Base-by-base conservation (phyloP, 2,113 vertebrate genomes). In the Dicaeum eximium region DNA sequence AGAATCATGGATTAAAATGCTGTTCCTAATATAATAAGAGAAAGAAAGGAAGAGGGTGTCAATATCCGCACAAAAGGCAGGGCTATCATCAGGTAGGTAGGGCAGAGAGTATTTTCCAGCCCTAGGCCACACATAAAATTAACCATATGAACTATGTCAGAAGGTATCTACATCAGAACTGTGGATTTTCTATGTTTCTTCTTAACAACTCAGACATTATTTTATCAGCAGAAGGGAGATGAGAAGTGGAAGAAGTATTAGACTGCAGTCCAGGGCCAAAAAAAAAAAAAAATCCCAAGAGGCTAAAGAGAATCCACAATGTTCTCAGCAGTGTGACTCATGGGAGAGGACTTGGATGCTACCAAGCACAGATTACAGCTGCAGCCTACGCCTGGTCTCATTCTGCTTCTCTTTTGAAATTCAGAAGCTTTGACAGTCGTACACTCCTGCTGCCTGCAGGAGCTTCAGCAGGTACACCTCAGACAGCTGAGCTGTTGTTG, bases 341-440 rank as follows among this genome's bases (percentile, higher is more conserved):
- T 74, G 80, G 93, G 88, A 95, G 90, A 90, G 79, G 79, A 83
- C 88, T 92, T 57, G 81, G 38, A 85, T 77, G 81, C 79, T 94
- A 95, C 86, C 85, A 71, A 80, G 95, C 60, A 62, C 62, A 94
- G 88, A 88, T 94, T 96, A 95, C 92, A 95, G 95, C 90, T 95
- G 75, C 93, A 96, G 88, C 95, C 94, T 83, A 96, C 92, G 72
- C 93, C 64, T 80, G 83, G 93, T 77, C 90, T 96, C 88, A 88
- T 92, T 92, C 92, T 90, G 82, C 77, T 93, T 78, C 82, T 90
- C 69, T 73, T 83, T 71, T 74, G 88, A 93, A 95, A 94, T 92
- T 86, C 88, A 96, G 90, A 38, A 86, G 88, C 79, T 90, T 30
- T 88, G 85, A 78, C 79, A 94, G 69, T 67, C 13, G 5, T 80